These are phyloP conservation scores for Podarcis lilfordi DNA, from an alignment of 2,797 vertebrate species.

Conservation along the genomic window DNA sequence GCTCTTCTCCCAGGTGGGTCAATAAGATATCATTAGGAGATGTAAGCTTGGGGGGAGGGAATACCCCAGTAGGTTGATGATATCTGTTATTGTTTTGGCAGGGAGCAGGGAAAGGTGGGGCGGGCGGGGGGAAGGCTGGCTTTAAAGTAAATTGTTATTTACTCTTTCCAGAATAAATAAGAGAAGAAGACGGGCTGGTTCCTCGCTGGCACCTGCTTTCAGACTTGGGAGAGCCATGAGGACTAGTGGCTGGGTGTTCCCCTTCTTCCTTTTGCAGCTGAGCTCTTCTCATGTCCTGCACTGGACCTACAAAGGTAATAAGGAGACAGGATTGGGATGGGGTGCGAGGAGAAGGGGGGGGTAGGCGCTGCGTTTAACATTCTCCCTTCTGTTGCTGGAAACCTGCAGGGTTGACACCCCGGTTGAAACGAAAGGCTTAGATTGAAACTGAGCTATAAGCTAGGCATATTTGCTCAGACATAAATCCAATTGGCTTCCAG, in stretches of 20 bases:
- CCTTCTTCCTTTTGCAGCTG: constrained; percentile 50
- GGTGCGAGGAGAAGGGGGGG: too few species aligned
- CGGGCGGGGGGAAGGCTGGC: background rate
- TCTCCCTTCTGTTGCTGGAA: background rate
- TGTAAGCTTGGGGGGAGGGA: background rate
- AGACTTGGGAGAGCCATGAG: constrained; percentile 42
- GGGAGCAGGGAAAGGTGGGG: constrained; percentile 30
- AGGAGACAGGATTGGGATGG: background rate
- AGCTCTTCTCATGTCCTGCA: constrained; percentile 15
- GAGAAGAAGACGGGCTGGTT: background rate
- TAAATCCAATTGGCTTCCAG: background rate
- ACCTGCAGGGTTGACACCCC: background rate
- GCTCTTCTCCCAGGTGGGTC: background rate
- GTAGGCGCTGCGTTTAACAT: accelerated
- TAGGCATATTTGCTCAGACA: background rate
- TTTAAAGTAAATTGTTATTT: constrained; percentile 41
- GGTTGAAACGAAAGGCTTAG: background rate
- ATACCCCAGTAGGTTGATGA: background rate
- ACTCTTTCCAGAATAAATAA: constrained; percentile 25
- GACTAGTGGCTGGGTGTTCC: background rate
- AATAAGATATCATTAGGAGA: background rate
- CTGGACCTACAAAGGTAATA: constrained; percentile 79
- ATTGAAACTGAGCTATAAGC: background rate
- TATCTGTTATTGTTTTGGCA: background rate
- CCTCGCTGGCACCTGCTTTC: background rate